Evolutionary conservation across 2,113 vertebrate genomes (phyloP).

Genomic region (Lampris megalopsis): DNA sequence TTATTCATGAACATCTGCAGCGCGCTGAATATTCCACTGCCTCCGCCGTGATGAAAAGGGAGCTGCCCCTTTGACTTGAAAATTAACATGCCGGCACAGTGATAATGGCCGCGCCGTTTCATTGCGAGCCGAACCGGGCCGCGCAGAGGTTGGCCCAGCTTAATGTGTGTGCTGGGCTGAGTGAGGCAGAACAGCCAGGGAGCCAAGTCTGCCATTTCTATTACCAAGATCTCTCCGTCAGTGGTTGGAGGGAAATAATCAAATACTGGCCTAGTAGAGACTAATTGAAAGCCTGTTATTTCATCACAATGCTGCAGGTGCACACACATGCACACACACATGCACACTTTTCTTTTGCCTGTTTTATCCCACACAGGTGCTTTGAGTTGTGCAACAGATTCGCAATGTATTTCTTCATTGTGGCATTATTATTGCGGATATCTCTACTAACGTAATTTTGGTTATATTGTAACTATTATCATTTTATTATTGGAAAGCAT

Average conservation of each 20-base stretch:
- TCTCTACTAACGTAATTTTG: too few species aligned
- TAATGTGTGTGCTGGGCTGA: conserved; percentile 52
- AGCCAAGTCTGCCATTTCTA: conserved; percentile 49
- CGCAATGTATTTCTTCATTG: too few species aligned
- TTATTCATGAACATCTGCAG: conserved; percentile 99
- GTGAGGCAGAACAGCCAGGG: conserved; percentile 40
- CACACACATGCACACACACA: conserved; percentile 23
- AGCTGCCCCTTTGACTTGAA: conserved; percentile 89
- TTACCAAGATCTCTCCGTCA: conserved; percentile 24
- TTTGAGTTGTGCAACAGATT: not conserved
- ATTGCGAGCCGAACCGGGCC: conserved; percentile 67
- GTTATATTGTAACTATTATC: too few species aligned
- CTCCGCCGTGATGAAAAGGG: conserved; percentile 87
- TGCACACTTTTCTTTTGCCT: not conserved
- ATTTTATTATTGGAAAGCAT: too few species aligned
- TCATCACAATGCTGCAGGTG: conserved; percentile 25
- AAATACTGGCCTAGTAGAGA: not conserved
- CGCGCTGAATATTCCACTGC: conserved; percentile 90
- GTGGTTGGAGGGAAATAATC: conserved; percentile 28
- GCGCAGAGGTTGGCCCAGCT: conserved; percentile 51
- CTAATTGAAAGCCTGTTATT: conserved; percentile 39
- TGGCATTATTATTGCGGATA: too few species aligned
- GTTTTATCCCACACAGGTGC: not conserved
- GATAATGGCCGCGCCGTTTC: conserved; percentile 81
- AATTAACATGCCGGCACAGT: conserved; percentile 90